Percentiles rank a stretch among this genome's conserved stretches.
Conservation (phyloP, 2,888 invertebrate genomes). For the Acleris emargana region DNA sequence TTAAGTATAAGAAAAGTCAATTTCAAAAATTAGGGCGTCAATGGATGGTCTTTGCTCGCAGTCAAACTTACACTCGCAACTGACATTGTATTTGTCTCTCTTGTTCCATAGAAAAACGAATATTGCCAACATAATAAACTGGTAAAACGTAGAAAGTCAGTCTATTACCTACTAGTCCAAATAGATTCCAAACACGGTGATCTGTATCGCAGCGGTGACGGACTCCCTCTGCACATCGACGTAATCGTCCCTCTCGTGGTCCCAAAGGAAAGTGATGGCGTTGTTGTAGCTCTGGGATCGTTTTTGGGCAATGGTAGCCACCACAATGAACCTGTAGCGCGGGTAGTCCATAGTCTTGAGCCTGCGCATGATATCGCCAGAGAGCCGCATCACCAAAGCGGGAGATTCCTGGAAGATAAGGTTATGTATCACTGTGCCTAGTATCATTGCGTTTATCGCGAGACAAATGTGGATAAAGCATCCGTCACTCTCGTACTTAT, state of each 20-base stretch:
- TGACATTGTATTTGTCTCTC: too few relatives aligned
- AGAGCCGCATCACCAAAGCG: constrained; percentile 13
- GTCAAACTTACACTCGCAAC: too few relatives aligned
- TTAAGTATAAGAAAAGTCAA: too few relatives aligned
- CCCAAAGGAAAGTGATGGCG: constrained; percentile 71
- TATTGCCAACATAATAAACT: too few relatives aligned
- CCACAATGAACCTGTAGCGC: constrained; percentile 63
- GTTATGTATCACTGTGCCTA: not conserved
- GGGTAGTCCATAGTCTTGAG: constrained; percentile 60
- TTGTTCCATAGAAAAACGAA: too few relatives aligned
- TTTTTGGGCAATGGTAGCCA: constrained; percentile 68
- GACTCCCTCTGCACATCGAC: constrained; percentile 55
- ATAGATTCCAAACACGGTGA: constrained; percentile 68
- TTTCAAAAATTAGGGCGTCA: too few relatives aligned
- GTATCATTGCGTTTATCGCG: too few relatives aligned
- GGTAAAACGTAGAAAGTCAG: too few relatives aligned
- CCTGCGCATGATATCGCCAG: constrained; percentile 61
- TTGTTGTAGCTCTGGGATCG: constrained; percentile 71
- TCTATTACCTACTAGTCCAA: constrained; percentile 51
- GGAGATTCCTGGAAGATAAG: constrained; percentile 22
- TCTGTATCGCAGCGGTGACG: constrained; percentile 62
- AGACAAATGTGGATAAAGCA: too few relatives aligned
- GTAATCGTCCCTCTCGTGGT: constrained; percentile 61
- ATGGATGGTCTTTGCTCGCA: too few relatives aligned
- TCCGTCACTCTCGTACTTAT: too few relatives aligned